Conservation (phyloP, 1,140 invertebrate species). For the Saxidomus purpurata region DNA sequence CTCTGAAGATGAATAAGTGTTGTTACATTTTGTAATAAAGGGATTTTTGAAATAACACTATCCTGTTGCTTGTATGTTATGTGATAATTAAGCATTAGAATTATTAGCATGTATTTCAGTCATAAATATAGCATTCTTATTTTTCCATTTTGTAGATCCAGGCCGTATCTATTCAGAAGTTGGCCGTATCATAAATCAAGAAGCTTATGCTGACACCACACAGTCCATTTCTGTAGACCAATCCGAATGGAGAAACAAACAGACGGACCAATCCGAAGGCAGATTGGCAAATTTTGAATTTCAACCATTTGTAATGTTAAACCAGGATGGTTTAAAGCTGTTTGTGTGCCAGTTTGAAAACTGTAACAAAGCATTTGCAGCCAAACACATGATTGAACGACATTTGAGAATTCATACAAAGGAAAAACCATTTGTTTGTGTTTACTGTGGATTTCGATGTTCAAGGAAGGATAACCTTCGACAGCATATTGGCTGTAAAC, state of each 20-base stretch:
- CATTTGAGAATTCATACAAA: conserved; percentile 93
- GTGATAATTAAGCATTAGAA: no score
- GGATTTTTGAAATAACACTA: no score
- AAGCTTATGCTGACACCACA: neutral
- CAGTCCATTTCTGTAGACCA: neutral
- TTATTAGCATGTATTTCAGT: no score
- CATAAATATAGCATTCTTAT: no score
- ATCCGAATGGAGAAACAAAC: neutral
- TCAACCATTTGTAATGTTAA: neutral
- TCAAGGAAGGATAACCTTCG: conserved; percentile 4
- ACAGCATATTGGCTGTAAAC: conserved; percentile 1
- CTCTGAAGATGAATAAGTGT: no score
- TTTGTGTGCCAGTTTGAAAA: conserved; percentile 10
- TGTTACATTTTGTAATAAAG: no score
- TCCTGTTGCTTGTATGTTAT: no score
- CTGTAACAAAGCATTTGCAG: conserved; percentile 18
- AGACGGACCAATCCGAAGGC: neutral
- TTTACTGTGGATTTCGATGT: conserved; percentile 87
- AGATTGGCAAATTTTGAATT: neutral
- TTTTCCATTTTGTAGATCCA: neutral
- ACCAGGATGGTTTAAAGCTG: neutral
- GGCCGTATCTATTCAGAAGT: neutral
- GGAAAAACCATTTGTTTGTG: conserved; percentile 90
- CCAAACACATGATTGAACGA: conserved; percentile 15
- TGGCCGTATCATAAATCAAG: neutral